Evolutionary conservation across 2,113 vertebrate species (phyloP).

Genomic region (Rhinolophus sinicus): DNA sequence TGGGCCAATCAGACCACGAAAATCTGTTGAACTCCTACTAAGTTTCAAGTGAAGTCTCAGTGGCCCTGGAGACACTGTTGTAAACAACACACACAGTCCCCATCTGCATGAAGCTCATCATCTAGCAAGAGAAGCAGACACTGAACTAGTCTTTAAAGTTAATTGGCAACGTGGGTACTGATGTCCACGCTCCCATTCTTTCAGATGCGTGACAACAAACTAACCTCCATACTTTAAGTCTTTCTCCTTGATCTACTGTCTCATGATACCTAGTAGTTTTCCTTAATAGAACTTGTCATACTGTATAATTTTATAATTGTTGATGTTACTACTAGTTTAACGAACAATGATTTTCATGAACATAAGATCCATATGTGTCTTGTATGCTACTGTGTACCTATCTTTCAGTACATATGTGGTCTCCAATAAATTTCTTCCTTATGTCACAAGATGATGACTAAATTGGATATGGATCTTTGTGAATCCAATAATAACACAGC

Average conservation of each 20-base stretch:
- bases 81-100: not conserved
- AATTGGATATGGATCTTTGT: not conserved
- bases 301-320: not conserved
- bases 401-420: not conserved
- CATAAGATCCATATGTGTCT: not conserved
- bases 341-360: not conserved
- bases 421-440: not conserved
- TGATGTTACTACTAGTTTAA: not conserved
- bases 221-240: not conserved
- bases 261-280: not conserved
- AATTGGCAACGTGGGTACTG: not conserved
- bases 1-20: not conserved
- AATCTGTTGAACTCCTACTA: not conserved
- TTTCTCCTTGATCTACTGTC: not conserved
- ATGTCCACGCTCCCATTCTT: not conserved
- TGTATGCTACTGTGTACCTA: not conserved
- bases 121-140: not conserved
- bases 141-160: not conserved
- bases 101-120: not conserved
- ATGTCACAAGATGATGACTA: not conserved
- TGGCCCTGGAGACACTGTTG: not conserved
- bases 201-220: not conserved
- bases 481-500: not conserved
- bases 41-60: not conserved
- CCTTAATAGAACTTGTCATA: not conserved